Evolutionary conservation across 2,113 vertebrate genomes (phyloP).

Genomic region (Synodontis membranacea): DNA sequence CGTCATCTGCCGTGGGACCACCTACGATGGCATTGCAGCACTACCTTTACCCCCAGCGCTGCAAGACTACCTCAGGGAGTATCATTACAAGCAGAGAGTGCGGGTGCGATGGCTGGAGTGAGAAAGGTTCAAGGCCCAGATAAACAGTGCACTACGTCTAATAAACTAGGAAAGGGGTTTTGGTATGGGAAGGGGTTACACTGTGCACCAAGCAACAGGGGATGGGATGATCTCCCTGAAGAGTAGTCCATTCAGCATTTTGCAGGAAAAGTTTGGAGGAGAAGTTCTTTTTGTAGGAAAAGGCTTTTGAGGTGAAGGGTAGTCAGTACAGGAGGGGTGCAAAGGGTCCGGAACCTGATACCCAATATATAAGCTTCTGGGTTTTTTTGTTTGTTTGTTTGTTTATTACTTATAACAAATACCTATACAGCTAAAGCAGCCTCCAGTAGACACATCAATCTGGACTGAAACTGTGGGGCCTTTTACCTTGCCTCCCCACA

Average conservation of each 20-base stretch:
- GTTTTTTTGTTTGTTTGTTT: slow-evolving; percentile 7
- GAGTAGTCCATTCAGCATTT: slow-evolving; percentile 42
- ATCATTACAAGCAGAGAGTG: slow-evolving; percentile 99
- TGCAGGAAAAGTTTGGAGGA: slow-evolving; percentile 9
- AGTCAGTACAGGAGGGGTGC: not conserved
- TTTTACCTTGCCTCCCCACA: not conserved
- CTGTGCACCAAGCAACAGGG: slow-evolving; percentile 17
- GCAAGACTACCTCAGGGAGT: slow-evolving; percentile 98
- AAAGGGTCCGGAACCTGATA: slow-evolving; percentile 31
- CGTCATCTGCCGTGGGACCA: slow-evolving; percentile 92
- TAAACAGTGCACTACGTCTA: slow-evolving; percentile 44
- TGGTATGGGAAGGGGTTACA: slow-evolving; percentile 1
- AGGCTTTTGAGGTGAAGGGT: slow-evolving; percentile 2
- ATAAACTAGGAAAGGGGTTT: not conserved
- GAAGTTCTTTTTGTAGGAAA: not conserved
- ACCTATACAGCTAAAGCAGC: slow-evolving; percentile 14
- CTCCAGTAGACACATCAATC: slow-evolving; percentile 30
- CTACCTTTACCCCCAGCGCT: slow-evolving; percentile 90
- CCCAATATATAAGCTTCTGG: slow-evolving; percentile 41
- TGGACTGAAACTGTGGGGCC: slow-evolving; percentile 6
- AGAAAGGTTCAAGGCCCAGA: slow-evolving; percentile 92
- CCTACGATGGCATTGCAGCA: slow-evolving; percentile 91
- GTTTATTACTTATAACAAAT: slow-evolving; percentile 36
- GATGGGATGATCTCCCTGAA: not conserved
- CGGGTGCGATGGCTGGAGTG: slow-evolving; percentile 97